phyloP scores from a whole-genome alignment of 2,888 invertebrate species.

The Macrophya alboannulata region DNA sequence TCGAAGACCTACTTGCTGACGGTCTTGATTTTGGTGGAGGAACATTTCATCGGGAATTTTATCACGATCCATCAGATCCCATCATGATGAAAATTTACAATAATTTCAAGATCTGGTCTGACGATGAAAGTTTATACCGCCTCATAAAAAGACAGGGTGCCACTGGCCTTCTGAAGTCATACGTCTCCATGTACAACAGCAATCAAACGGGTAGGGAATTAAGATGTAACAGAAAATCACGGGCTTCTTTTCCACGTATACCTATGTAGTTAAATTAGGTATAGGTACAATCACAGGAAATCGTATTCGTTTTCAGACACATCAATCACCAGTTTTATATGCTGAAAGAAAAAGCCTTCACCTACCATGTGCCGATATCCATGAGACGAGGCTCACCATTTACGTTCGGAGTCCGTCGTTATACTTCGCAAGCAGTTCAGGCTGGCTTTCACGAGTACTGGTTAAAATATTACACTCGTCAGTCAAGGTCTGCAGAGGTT shows the following conservation, averaged over 20 bases:
- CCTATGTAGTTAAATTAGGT: not conserved
- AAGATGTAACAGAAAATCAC: not conserved
- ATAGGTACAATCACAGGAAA: not conserved
- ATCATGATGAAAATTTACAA: conserved; percentile 13
- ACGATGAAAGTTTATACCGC: not conserved
- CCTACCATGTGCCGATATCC: conserved; percentile 20
- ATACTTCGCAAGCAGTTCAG: conserved; percentile 26
- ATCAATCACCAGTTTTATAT: not conserved
- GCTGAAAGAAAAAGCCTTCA: conserved; percentile 17
- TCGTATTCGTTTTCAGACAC: not conserved
- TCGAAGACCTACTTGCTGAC: conserved; percentile 21
- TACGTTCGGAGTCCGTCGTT: not conserved
- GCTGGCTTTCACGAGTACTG: conserved; percentile 29
- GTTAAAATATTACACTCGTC: conserved; percentile 14
- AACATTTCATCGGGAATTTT: conserved; percentile 13
- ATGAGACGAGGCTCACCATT: conserved; percentile 44
- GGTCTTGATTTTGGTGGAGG: conserved; percentile 11
- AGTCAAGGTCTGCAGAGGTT: not conserved
- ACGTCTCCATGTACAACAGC: not conserved
- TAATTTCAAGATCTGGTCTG: conserved; percentile 23
- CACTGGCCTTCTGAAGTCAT: not conserved
- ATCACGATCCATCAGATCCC: conserved; percentile 40
- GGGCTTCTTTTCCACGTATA: not conserved
- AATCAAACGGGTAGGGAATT: not conserved
- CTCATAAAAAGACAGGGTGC: not conserved